Evolutionary conservation across 2,888 invertebrate genomes (phyloP), one percentile per base, ranked within the genome.

Genomic region (Sericinus montela): DNA sequence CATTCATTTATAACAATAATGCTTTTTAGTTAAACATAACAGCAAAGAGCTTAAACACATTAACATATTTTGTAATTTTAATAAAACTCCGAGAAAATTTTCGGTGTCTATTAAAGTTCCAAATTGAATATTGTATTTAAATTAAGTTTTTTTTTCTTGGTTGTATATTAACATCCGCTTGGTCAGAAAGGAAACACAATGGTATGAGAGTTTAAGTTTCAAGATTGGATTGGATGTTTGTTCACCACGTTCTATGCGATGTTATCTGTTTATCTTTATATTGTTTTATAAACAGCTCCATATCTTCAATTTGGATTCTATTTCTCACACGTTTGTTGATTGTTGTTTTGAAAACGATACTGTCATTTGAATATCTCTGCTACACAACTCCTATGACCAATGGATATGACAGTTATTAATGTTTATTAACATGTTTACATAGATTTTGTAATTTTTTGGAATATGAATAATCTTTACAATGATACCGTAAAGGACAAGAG

Each of bases 81-180:
- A 47, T 19, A 36, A 41, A 13, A 15, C 36, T 47, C 41, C 47
- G 29, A 29, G 25, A 39, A 46, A 46, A 46, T 36, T 11, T 16
- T 36, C 35, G 35, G 13, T 41, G 41, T 29, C 36, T 47, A 16
- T 45, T 41, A 41, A 38, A 38, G 46, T 43, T 30, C 28, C 43
- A 35, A 39, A 45, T 46, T 43, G 34, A 36, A 42, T 46, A 48
- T 48, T 52, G 51, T 52, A 52, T 48, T 52, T 44, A 52, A 52
- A 48, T 47, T 15, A 40, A 40, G 28, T 51, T 46, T 51, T 51
- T 43, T 41, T n/a, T 28, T 30, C n/a, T n/a, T 8, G 13, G 13
- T 9, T 23, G 19, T 38, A 10, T 15, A 40, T 19, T 34, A 42
- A 37, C 45, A 42, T 48, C 49, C 46, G 45, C 38, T 49, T 36